Conservation (phyloP, 2,113 vertebrate genomes). For the zebrafish (Danio rerio) region DNA sequence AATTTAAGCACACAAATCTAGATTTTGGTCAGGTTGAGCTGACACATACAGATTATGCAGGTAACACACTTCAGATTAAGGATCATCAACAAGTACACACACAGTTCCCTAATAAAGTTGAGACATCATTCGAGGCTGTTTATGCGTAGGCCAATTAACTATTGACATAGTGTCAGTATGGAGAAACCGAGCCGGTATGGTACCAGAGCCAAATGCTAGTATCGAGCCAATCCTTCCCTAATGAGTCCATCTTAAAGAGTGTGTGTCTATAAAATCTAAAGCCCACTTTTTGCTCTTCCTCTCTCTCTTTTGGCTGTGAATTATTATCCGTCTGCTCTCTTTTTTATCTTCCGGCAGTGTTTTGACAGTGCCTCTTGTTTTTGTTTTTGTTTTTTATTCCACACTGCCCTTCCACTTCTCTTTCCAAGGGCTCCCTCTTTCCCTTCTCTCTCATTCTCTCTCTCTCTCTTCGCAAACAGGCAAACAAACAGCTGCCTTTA, state of each 20-base stretch:
- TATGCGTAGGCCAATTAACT: not conserved
- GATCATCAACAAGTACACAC: not conserved
- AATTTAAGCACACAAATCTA: not conserved
- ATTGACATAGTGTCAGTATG: not conserved
- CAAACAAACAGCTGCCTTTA: constrained; percentile 75
- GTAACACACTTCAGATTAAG: not conserved
- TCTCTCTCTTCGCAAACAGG: constrained; percentile 61
- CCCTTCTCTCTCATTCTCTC: constrained; percentile 4
- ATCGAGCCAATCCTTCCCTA: constrained; percentile 75
- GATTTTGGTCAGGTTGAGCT: not conserved
- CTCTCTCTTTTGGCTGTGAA: constrained; percentile 39
- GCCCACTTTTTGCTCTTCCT: constrained; percentile 6
- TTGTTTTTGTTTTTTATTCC: constrained; percentile 60
- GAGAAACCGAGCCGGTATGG: constrained; percentile 51
- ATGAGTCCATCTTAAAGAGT: constrained; percentile 70
- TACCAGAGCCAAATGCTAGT: constrained; percentile 70
- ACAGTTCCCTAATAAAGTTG: not conserved
- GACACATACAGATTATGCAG: not conserved
- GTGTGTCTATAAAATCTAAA: not conserved
- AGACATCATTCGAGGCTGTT: not conserved
- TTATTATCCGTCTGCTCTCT: constrained; percentile 33
- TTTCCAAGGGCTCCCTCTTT: constrained; percentile 56
- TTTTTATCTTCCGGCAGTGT: constrained; percentile 63
- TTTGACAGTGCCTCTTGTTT: constrained; percentile 64
- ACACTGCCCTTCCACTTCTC: constrained; percentile 68